Evolutionary conservation across 2,888 invertebrate species (phyloP).

Genomic region (Synanthedon andrenaeformis): DNA sequence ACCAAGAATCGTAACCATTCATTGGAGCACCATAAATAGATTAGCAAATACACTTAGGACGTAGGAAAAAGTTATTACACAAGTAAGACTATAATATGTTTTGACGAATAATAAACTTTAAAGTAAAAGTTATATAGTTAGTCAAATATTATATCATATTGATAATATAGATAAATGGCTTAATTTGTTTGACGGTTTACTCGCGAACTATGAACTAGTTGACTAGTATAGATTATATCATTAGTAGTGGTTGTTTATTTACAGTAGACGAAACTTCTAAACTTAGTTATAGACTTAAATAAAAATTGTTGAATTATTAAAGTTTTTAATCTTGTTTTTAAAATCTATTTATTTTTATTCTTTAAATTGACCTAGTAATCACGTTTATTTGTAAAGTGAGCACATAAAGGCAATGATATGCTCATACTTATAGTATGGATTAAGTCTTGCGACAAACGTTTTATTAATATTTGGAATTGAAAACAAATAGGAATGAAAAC

Average conservation of each 20-base stretch:
- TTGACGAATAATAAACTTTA: neutral
- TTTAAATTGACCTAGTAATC: no score
- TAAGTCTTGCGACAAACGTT: no score
- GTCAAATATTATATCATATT: neutral
- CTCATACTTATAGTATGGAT: no score
- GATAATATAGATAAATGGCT: slow-evolving; percentile 14
- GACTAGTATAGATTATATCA: slow-evolving; percentile 19
- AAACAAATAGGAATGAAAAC: no score
- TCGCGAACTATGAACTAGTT: slow-evolving; percentile 18
- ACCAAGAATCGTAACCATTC: slow-evolving; percentile 46
- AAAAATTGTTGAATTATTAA: no score
- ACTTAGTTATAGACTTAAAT: no score
- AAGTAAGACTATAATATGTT: neutral
- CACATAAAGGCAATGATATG: no score
- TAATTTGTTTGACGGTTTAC: slow-evolving; percentile 30
- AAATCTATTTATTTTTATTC: no score
- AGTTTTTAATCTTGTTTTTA: no score
- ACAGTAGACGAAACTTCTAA: slow-evolving; percentile 3
- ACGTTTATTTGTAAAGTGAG: no score
- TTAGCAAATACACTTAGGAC: neutral
- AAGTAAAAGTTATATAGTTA: neutral
- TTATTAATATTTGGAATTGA: no score
- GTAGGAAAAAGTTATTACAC: slow-evolving; percentile 5
- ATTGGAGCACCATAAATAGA: slow-evolving; percentile 17
- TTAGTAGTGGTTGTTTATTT: slow-evolving; percentile 15